phyloP scores from a whole-genome alignment of 2,797 vertebrate species.

The Sebastes itinus region DNA sequence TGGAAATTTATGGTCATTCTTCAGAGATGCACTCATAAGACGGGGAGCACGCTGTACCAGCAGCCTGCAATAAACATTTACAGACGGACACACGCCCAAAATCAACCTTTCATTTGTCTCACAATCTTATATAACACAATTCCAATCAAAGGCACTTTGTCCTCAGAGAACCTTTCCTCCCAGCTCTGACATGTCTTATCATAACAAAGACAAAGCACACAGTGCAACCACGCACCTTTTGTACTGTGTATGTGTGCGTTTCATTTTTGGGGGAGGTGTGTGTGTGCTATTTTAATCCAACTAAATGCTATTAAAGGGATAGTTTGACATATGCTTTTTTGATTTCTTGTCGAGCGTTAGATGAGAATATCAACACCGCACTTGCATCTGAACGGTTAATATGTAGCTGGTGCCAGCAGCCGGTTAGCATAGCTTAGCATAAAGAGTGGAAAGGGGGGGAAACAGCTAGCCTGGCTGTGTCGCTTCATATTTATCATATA shows the following conservation, averaged over 20 bases:
- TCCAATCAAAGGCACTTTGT: conserved; percentile 59
- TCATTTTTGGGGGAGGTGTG: not conserved
- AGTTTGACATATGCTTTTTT: not conserved
- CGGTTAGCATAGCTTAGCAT: not conserved
- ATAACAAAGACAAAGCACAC: not conserved
- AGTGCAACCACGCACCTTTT: not conserved
- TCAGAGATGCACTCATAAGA: conserved; percentile 4
- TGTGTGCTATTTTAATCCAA: conserved; percentile 8
- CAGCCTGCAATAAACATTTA: conserved; percentile 42
- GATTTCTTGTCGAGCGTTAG: not conserved
- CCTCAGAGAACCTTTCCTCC: conserved; percentile 47
- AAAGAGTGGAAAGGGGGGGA: not conserved
- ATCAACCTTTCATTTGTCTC: conserved; percentile 64
- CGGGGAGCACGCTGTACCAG: not conserved
- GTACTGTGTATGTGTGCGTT: not conserved
- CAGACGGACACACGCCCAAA: conserved; percentile 36
- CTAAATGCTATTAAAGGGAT: not conserved
- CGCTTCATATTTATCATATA: not conserved
- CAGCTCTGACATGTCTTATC: conserved; percentile 25
- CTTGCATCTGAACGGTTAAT: not conserved
- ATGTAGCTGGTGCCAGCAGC: not conserved
- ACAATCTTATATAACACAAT: conserved; percentile 64
- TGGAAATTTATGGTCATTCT: conserved; percentile 1
- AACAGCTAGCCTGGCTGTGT: not conserved
- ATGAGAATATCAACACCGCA: not conserved